Base-by-base conservation (phyloP, 2,797 vertebrate species). In the Strix occidentalis region DNA sequence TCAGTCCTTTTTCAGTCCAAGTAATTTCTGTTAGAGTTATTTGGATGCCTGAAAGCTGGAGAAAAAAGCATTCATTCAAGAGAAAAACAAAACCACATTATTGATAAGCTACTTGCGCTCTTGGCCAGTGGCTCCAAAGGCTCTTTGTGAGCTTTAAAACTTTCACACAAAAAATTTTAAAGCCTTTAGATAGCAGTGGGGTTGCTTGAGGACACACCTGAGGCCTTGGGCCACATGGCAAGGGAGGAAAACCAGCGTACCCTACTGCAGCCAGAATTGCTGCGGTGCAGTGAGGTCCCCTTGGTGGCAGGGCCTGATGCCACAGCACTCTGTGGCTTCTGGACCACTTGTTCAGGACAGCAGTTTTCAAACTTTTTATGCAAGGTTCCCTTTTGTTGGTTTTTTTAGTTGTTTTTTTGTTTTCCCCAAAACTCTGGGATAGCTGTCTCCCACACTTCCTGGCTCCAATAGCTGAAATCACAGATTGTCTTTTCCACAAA, bases 91-190 rank as follows among this genome's bases (percentile, higher is more conserved):
- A 95, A 68, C 0, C 56, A 58, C 1, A 0, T 66, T 93, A 69
- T 89, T 91, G 64, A 89, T 74, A 79, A 96, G 48, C 63, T 41
- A 66, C 33, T 87, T 66, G 4, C 5, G 4, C n/a, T 85, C 64
- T 86, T 66, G n/a, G 64, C 37, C 29, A 12, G 23, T 41, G 63
- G 20, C 25, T 93, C 45, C 82, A 95, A 92, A 92, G 64, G 75
- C 68, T 91, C 79, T 89, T 95, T 89, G 84, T 89, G 48, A 95
- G 66, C 39, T 60, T 83, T 79, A 56, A 43, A 89, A 89, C n/a
- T 85, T 96, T 41, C 3, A 4, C n/a, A 89, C 14, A 77, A 85
- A 37, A 25, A 3, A 15, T 11, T 64, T 66, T 66, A 48, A 81
- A 89, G 74, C 23, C 58, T 92, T 82, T 76, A 26, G 19, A 58